Evolutionary conservation across 2,888 invertebrate species (phyloP), one percentile per base, ranked within the genome.

Genomic region (Drosophila prolongata): DNA sequence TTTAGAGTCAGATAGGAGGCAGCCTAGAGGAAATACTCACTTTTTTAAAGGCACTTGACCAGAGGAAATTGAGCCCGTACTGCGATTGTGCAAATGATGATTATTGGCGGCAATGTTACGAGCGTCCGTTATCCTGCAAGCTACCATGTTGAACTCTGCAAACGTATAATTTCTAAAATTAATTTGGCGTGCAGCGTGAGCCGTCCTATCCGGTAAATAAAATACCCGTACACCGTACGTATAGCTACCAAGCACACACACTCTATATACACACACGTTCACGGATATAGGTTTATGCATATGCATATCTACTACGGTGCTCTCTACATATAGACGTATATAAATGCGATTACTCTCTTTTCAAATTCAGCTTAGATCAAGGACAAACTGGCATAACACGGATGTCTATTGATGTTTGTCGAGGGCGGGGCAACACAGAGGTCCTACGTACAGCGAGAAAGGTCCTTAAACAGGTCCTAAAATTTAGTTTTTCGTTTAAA

Each of bases 21-120:
- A 3, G 6, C 24, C n/a, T 10, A 19, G 1, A 4, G 3, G 27
- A 11, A 1, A 16, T 70, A 96, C 97, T 97, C 94, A 98, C 98
- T 97, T 98, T 95, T 98, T 98, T 95, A 97, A 97, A 97, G 97
- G 97, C 96, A 98, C 97, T 95, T 97, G 97, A 95, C 97, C 97
- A 95, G 97, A 96, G 94, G 96, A 95, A 93, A 95, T 95, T 93
- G 94, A 94, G 93, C 94, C 93, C 93, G 93, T 92, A 93, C 93
- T 94, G 79, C 89, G 91, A 80, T 88, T 90, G 81, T 90, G 90
- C 82, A 90, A 80, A 76, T 73, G 90, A 90, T 90, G 89, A 86
- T 86, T 90, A 90, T 66, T 66, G 66, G 66, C 94, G 91, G 97
- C 97, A 93, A 91, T 91, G 81, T 97, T 97, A 93, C 98, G 96